phyloP scores from a whole-genome alignment of 1,140 invertebrate genomes.

The Teleogryllus occipitalis region DNA sequence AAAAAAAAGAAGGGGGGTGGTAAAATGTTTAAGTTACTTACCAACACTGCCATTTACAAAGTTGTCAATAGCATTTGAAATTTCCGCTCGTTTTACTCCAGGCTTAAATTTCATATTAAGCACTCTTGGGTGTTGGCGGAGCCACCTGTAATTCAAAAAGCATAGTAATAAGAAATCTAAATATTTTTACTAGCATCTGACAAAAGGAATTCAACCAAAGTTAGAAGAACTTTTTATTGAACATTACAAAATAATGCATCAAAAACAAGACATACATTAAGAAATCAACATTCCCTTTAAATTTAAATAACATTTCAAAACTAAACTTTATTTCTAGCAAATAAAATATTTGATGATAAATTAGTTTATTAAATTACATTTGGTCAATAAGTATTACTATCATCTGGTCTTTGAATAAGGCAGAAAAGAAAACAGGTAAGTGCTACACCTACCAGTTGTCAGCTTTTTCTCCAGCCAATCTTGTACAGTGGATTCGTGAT shows the following conservation, averaged over 20 bases:
- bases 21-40: constrained; percentile 40
- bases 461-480: constrained; percentile 95
- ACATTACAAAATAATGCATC: too few species aligned
- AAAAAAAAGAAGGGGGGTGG: neutral
- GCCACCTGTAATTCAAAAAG: constrained; percentile 75
- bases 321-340: neutral
- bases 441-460: constrained; percentile 70
- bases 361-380: too few species aligned
- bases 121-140: constrained; percentile 87
- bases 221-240: too few species aligned
- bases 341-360: neutral
- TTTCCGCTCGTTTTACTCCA: constrained; percentile 83
- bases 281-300: neutral
- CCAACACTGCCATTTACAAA: constrained; percentile 87
- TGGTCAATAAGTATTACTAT: too few species aligned
- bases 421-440: neutral
- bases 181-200: too few species aligned
- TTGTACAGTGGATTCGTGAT: constrained; percentile 93
- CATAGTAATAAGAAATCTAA: too few species aligned
- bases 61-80: constrained; percentile 93
- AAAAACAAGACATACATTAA: neutral
- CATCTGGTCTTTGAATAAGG: neutral
- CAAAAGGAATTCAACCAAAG: too few species aligned
- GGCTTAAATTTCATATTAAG: constrained; percentile 79
- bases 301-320: neutral